Evolutionary conservation across 2,797 vertebrate species (phyloP), one percentile per base, ranked within the genome.

Genomic region (Dromococcyx pavoninus): DNA sequence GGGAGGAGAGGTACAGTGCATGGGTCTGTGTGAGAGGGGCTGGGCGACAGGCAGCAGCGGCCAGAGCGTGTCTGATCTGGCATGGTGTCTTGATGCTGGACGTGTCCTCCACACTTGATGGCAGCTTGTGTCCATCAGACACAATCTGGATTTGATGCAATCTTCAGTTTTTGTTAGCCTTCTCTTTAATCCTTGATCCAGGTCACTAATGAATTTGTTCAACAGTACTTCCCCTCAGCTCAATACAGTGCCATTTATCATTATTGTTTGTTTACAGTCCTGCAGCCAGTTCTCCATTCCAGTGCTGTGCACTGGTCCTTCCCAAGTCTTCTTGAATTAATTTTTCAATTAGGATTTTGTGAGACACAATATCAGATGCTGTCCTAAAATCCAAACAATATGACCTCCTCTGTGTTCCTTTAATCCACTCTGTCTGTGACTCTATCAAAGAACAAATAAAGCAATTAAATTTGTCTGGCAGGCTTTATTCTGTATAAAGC

Each of bases 301-400:
- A 65, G 53, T 28, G 61, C 67, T 54, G 35, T 88, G 83, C 74
- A 18, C 51, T 61, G 77, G 71, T 86, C 76, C 83, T 93, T 94
- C 78, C 67, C 83, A 93, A 97, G 97, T 95, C 97, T 92, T 95
- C 92, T 94, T 96, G 95, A 97, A 97, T 98, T 97, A 98, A 97
- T 94, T 96, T 96, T 95, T 95, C 93, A 96, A 94, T 93, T 97
- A 97, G 94, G 93, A 94, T 95, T 96, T 95, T 0, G 13, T 95
- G 95, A 97, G 94, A 92, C 91, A 89, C 53, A 8, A 30, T 95
- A 96, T 97, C 96, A 90, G 83, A 97, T 96, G 92, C 76, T 95
- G 90, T 96, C 92, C 86, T 95, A 87, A 97, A 97, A 97, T 97
- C 90, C 80, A 89, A 37, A 89, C 85, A 92, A 91, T 58, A 70